These are phyloP conservation scores for Dione juno DNA, from an alignment of 2,888 invertebrate genomes.

Conservation along the genomic window DNA sequence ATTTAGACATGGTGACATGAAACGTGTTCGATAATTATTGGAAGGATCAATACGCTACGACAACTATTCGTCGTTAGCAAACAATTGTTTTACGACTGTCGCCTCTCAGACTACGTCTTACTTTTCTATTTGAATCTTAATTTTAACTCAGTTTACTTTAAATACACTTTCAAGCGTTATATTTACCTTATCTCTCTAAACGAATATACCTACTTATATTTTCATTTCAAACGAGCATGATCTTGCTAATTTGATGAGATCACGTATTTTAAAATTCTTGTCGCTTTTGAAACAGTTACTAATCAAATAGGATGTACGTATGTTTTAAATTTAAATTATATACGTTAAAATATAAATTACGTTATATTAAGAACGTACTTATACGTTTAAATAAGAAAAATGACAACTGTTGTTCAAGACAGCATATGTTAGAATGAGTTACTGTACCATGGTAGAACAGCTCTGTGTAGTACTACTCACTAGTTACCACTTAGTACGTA, in stretches of 20 bases:
- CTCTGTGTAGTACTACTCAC: no score
- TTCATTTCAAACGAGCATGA: slow-evolving; percentile 28
- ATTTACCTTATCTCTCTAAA: slow-evolving; percentile 39
- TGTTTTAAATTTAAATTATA: background rate
- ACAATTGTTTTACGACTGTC: slow-evolving; percentile 77
- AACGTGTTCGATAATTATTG: slow-evolving; percentile 84
- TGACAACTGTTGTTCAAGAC: no score
- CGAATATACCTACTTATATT: slow-evolving; percentile 20
- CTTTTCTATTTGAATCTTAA: slow-evolving; percentile 81
- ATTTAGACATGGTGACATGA: slow-evolving; percentile 81
- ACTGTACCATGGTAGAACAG: no score
- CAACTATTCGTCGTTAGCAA: slow-evolving; percentile 78
- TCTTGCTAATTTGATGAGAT: slow-evolving; percentile 25
- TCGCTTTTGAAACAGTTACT: slow-evolving; percentile 7
- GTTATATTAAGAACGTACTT: no score
- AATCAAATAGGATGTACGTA: background rate
- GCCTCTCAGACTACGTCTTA: slow-evolving; percentile 61
- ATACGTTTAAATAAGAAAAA: background rate
- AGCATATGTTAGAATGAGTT: no score
- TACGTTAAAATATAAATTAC: no score
- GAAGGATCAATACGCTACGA: slow-evolving; percentile 81
- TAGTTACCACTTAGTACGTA: no score
- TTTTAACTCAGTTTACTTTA: slow-evolving; percentile 71
- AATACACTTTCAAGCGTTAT: slow-evolving; percentile 55
- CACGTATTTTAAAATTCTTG: slow-evolving; percentile 4